phyloP scores from a whole-genome alignment of 2,888 invertebrate genomes.

The Nemotelus nigrinus region DNA sequence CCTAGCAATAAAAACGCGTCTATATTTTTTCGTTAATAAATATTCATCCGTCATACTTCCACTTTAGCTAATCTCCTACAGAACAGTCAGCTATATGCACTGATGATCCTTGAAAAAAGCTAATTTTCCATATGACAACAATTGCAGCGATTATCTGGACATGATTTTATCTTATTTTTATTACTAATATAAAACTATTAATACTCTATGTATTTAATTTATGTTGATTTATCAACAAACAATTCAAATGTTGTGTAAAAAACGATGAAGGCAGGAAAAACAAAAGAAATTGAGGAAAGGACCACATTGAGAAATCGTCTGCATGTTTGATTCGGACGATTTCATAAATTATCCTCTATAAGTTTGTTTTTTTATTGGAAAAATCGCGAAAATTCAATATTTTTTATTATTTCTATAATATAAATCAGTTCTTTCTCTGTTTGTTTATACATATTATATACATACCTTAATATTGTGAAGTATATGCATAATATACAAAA shows the following conservation, averaged over 20 bases:
- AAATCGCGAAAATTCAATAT: not conserved
- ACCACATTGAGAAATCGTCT: not conserved
- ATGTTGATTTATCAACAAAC: constrained; percentile 1
- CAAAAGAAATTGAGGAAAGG: too few species aligned
- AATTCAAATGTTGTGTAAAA: not conserved
- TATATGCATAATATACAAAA: not conserved
- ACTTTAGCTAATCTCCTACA: too few species aligned
- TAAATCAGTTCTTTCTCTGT: constrained; percentile 13
- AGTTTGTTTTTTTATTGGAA: not conserved
- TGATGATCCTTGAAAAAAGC: too few species aligned
- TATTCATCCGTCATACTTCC: too few species aligned
- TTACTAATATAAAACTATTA: constrained; percentile 35
- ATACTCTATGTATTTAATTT: constrained; percentile 50
- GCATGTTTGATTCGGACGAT: not conserved
- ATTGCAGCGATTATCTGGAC: constrained; percentile 47
- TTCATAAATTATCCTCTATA: not conserved
- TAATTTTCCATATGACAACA: constrained; percentile 40
- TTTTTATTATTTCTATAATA: constrained; percentile 27
- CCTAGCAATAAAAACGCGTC: too few species aligned
- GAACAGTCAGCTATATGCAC: too few species aligned
- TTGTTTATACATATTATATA: constrained; percentile 17
- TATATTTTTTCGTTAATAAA: too few species aligned
- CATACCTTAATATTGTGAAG: not conserved
- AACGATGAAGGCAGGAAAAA: not conserved
- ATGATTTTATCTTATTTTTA: constrained; percentile 43